Conservation (phyloP, 2,797 vertebrate species). For the Argentina silus region DNA sequence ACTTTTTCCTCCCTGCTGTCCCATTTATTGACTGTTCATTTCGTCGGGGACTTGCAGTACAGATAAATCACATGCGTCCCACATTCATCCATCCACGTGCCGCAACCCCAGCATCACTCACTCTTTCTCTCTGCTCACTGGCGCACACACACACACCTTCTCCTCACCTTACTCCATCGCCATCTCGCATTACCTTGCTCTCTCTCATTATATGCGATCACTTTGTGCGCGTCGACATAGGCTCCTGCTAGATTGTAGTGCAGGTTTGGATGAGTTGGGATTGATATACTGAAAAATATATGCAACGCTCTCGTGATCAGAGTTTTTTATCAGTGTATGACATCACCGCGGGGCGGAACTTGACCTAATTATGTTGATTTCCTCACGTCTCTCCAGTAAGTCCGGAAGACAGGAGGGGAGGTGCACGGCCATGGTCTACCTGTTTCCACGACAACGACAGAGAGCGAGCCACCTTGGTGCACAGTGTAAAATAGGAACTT, state of each 20-base stretch:
- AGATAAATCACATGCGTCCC: constrained; percentile 31
- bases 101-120: background rate
- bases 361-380: constrained; percentile 58
- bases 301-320: too few species aligned
- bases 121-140: too few species aligned
- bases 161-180: too few species aligned
- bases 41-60: constrained; percentile 24
- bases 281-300: too few species aligned
- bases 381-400: constrained; percentile 39
- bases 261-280: too few species aligned
- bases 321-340: too few species aligned
- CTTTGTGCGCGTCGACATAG: too few species aligned
- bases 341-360: constrained; percentile 37
- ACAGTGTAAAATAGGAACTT: background rate
- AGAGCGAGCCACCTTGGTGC: constrained; percentile 22
- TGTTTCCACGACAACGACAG: constrained; percentile 78
- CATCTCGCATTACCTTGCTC: too few species aligned
- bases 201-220: too few species aligned
- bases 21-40: constrained; percentile 28
- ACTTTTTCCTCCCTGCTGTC: constrained; percentile 11
- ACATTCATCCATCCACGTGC: constrained; percentile 22
- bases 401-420: constrained; percentile 26
- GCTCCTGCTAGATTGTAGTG: too few species aligned
- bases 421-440: constrained; percentile 47
- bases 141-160: too few species aligned